Evolutionary conservation across 2,888 invertebrate genomes (phyloP), one percentile per base, ranked within the genome.

Genomic region (Meteorus colon): DNA sequence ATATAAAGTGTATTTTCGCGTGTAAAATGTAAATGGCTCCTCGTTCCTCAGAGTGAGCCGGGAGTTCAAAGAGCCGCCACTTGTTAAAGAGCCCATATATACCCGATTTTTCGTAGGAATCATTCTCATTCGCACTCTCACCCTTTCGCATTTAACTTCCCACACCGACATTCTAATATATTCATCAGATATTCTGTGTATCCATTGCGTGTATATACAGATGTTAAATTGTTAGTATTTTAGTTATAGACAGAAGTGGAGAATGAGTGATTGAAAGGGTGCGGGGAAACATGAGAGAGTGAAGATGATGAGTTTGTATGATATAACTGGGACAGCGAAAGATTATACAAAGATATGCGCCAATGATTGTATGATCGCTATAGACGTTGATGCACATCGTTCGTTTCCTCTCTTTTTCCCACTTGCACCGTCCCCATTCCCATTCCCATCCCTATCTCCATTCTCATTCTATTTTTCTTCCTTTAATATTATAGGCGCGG

Each of bases 41-140:
- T 83, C 82, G 80, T 82, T 82, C 77, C 77, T 77, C 76, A 78
- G 75, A 77, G 77, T 78, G 78, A 75, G 77, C 71, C 81, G 82
- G 84, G 88, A 84, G 88, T 88, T 88, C 88, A 88, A 89, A 89
- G 88, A 87, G 88, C 88, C 88, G 88, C 86, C 87, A 84, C 84
- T 85, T 85, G 88, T 87, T 88, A 86, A 87, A 86, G 86, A 87
- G 86, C 86, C 83, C 34, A 29, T 63, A 63, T 63, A 63, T 84
- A 83, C 81, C 78, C 79, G 80, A 81, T 82, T 82, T 82, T 81
- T 79, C 82, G 76, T 81, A 75, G 76, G 77, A 82, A 80, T 79
- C 81, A 79, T 81, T 77, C 77, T 78, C 76, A 79, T 81, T 77
- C 77, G 77, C 76, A 62, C 73, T 77, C 77, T 34, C 34, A 34